These are phyloP conservation scores for Lagocephalus sceleratus DNA, from an alignment of 2,797 vertebrate genomes.

Conservation along the genomic window DNA sequence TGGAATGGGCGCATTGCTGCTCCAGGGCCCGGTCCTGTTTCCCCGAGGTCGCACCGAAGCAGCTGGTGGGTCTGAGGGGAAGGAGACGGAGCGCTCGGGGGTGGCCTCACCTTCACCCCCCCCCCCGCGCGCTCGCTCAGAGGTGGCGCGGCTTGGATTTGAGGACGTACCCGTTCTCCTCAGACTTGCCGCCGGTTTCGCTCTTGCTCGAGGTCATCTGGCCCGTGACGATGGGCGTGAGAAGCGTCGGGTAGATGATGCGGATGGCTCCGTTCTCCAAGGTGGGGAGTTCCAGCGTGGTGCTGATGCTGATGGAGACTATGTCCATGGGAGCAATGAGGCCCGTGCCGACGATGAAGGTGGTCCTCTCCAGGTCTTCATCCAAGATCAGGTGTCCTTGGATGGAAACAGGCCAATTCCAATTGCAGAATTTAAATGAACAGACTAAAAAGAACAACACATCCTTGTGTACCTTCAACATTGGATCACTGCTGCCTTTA, in stretches of 20 bases:
- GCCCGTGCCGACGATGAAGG: slow-evolving; percentile 86
- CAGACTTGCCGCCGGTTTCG: slow-evolving; percentile 84
- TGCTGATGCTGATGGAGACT: slow-evolving; percentile 84
- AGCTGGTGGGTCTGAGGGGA: slow-evolving; percentile 84
- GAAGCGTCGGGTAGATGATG: slow-evolving; percentile 82
- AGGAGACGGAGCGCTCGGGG: not conserved
- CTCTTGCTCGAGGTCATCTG: slow-evolving; percentile 68
- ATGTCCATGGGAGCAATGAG: slow-evolving; percentile 82
- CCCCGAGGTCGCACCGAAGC: slow-evolving; percentile 80
- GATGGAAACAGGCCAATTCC: slow-evolving; percentile 1
- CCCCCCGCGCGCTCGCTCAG: too few relatives aligned
- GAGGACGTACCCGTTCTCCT: slow-evolving; percentile 76
- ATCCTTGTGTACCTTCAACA: not conserved
- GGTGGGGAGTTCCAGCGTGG: slow-evolving; percentile 85
- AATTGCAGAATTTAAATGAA: not conserved
- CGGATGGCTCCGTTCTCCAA: slow-evolving; percentile 86
- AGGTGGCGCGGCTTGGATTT: not conserved
- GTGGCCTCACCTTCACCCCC: not conserved
- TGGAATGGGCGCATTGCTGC: slow-evolving; percentile 72
- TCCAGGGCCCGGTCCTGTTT: slow-evolving; percentile 69
- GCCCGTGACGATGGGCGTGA: slow-evolving; percentile 78
- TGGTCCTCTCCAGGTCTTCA: slow-evolving; percentile 85
- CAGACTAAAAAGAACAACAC: not conserved
- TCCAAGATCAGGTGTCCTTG: slow-evolving; percentile 92
- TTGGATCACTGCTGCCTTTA: not conserved